Base-by-base conservation (phyloP, 2,113 vertebrate genomes). In the Hemichromis elongatus region DNA sequence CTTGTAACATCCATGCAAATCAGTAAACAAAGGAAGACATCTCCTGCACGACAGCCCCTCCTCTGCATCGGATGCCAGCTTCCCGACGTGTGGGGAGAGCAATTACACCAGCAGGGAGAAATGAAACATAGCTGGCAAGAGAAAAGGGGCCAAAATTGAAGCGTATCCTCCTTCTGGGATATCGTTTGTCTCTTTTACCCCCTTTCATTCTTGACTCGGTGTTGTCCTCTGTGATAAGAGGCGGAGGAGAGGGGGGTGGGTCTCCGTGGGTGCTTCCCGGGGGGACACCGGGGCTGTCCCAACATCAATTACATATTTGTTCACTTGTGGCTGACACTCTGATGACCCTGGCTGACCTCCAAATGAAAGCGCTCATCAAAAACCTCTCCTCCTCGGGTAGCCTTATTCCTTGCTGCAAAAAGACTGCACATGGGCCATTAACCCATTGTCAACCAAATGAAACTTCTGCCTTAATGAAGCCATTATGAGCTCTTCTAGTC, bases 261-360 rank as follows among this genome's bases (percentile, higher is more conserved):
- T 16, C 63, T 26, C 88, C 78, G 89, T 93, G 92, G 89, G 87
- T 86, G 93, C 92, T 93, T 95, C 90, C 92, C 92, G 92, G 81
- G 85, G 92, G 92, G 91, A 93, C 89, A 89, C 84, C 80, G 40
- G 94, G 94, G 95, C 94, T 95, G 95, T 96, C 95, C 96, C 90
- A 95, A 97, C 96, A 96, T 96, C 96, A 97, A 97, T 96, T 96
- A 96, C 95, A 96, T 95, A 95, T 96, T 96, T 96, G 96, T 96
- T 96, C 95, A 95, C 95, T 95, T 95, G 93, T 93, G 95, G 94
- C 92, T 95, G 95, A 96, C 96, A 95, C 93, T 93, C 89, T 9
- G 88, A 90, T 90, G 96, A 96, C 96, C 96, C 93, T 52, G 81
- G 89, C 79, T 94, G 95, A 96, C 96, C 96, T 81, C 85, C 16